These are phyloP conservation scores for Syncerus caffer DNA, from an alignment of 2,797 vertebrate species.

Conservation along the genomic window DNA sequence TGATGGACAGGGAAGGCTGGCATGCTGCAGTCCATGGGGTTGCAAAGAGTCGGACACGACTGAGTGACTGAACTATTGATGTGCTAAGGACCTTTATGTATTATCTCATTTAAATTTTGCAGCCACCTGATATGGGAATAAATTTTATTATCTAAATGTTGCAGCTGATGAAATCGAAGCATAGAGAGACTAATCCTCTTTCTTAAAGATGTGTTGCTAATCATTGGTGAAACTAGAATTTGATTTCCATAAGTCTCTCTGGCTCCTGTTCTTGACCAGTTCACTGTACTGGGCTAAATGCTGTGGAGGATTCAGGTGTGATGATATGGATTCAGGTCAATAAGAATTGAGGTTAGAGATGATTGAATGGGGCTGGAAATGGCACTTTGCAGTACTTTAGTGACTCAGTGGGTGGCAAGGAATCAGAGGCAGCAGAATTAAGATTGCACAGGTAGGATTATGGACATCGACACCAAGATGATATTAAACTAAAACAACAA, in stretches of 20 bases:
- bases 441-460: not conserved
- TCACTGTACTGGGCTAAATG: not conserved
- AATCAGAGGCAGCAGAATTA: not conserved
- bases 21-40: not conserved
- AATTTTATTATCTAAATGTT: not conserved
- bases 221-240: not conserved
- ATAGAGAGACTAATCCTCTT: not conserved
- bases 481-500: not conserved
- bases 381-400: not conserved
- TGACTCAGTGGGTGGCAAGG: not conserved
- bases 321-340: not conserved
- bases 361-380: not conserved
- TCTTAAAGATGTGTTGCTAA: not conserved
- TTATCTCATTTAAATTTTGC: not conserved
- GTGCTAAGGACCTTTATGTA: not conserved
- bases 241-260: not conserved
- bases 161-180: not conserved
- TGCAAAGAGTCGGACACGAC: rapidly evolving
- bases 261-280: not conserved
- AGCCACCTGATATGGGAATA: not conserved
- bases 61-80: not conserved
- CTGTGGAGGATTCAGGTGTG: not conserved
- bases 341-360: not conserved
- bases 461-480: not conserved
- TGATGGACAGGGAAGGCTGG: not conserved